These are phyloP conservation scores for Oxycera nigricornis DNA, from an alignment of 2,888 invertebrate species.

Conservation along the genomic window DNA sequence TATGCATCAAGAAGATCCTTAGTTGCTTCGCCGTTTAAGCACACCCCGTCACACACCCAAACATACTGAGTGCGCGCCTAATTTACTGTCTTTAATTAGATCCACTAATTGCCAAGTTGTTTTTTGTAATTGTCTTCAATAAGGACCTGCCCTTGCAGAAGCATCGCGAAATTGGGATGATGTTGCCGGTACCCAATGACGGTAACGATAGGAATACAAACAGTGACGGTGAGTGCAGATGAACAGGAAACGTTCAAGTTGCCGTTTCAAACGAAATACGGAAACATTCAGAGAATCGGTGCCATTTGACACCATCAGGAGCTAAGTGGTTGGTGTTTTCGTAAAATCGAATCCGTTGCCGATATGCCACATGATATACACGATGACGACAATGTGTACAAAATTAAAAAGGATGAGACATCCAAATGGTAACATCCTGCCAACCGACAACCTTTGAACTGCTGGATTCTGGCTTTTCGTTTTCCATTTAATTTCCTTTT, in stretches of 20 bases:
- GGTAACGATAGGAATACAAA: not conserved
- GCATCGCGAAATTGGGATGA: not conserved
- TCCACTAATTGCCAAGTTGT: slow-evolving; percentile 54
- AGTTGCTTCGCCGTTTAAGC: slow-evolving; percentile 36
- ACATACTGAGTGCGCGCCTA: slow-evolving; percentile 48
- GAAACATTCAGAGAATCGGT: slow-evolving; percentile 33
- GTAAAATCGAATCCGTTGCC: slow-evolving; percentile 30
- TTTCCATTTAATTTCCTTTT: slow-evolving; percentile 8
- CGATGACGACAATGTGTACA: slow-evolving; percentile 7
- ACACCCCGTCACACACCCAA: too few species aligned
- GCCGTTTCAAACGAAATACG: slow-evolving; percentile 21
- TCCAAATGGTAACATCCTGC: not conserved
- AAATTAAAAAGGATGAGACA: slow-evolving; percentile 11
- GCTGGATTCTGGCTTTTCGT: not conserved
- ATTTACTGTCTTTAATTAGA: slow-evolving; percentile 55
- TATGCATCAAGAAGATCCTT: slow-evolving; percentile 44
- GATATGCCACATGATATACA: slow-evolving; percentile 38
- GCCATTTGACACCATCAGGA: slow-evolving; percentile 37
- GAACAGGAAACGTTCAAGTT: not conserved
- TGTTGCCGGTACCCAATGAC: not conserved
- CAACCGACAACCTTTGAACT: not conserved
- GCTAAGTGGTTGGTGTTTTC: slow-evolving; percentile 5
- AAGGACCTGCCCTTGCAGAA: slow-evolving; percentile 1
- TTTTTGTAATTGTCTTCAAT: slow-evolving; percentile 51
- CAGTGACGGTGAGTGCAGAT: not conserved